Evolutionary conservation across 2,888 invertebrate species (phyloP).

Genomic region (Drosophila melanocephala): DNA sequence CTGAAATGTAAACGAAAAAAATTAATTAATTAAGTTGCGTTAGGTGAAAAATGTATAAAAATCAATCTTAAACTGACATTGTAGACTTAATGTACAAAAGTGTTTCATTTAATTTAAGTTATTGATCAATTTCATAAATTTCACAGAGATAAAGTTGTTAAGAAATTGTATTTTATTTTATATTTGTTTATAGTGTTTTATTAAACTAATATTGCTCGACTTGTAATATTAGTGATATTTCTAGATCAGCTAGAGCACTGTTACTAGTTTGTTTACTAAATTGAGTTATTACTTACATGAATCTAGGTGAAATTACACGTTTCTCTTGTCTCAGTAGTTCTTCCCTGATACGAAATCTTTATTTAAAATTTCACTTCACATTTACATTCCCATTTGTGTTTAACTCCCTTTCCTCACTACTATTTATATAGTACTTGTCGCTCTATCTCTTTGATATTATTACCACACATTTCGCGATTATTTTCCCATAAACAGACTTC

Average conservation of each 20-base stretch:
- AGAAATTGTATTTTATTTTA: not conserved
- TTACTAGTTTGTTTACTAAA: too few relatives aligned
- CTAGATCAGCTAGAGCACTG: not conserved
- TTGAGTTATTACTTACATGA: not conserved
- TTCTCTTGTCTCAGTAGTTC: not conserved
- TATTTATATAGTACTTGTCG: not conserved
- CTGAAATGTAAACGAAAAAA: constrained; percentile 87
- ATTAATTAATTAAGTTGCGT: constrained; percentile 13
- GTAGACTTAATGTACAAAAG: not conserved
- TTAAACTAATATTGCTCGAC: not conserved
- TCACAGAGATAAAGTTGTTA: not conserved
- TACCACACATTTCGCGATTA: not conserved
- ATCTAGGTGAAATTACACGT: not conserved
- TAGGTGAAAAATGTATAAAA: not conserved
- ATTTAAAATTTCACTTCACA: not conserved
- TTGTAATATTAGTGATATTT: not conserved
- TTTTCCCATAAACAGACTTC: not conserved
- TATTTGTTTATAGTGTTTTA: not conserved
- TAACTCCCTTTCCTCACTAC: not conserved
- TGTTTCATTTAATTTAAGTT: not conserved
- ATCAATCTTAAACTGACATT: not conserved
- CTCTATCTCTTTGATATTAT: not conserved
- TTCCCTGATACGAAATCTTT: too few relatives aligned
- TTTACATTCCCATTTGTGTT: not conserved
- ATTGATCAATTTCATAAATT: not conserved